These are phyloP conservation scores for Tetanocera ferruginea DNA, from an alignment of 2,888 invertebrate genomes.

Conservation along the genomic window DNA sequence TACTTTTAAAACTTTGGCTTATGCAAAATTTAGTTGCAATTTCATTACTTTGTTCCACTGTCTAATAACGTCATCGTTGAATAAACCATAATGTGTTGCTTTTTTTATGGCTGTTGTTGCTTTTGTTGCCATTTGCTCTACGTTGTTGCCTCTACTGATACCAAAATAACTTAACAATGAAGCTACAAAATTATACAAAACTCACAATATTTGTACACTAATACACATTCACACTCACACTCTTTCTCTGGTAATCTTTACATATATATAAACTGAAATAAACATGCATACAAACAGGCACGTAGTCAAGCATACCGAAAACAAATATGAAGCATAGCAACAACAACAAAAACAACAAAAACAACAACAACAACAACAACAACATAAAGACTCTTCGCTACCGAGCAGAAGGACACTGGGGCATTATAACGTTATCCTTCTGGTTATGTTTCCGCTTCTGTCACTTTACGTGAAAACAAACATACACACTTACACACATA, in stretches of 20 bases:
- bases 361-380: conserved; percentile 34
- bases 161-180: conserved; percentile 58
- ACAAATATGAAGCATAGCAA: conserved; percentile 25
- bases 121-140: background rate
- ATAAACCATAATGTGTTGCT: conserved; percentile 29
- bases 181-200: conserved; percentile 61
- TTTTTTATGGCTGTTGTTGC: background rate
- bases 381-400: conserved; percentile 37
- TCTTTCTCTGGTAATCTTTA: background rate
- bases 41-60: conserved; percentile 20
- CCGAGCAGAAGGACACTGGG: conserved; percentile 58
- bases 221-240: conserved; percentile 48
- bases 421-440: conserved; percentile 70
- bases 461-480: conserved; percentile 57
- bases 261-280: background rate
- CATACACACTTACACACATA: conserved; percentile 45
- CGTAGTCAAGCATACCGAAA: conserved; percentile 25
- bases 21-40: background rate
- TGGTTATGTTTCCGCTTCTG: conserved; percentile 69
- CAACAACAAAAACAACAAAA: background rate
- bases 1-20: no score
- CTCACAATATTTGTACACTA: conserved; percentile 49
- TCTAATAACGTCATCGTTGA: conserved; percentile 21
- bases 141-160: conserved; percentile 34
- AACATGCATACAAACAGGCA: conserved; percentile 15